Evolutionary conservation across 2,797 vertebrate species (phyloP), one percentile per base, ranked within the genome.

Genomic region (Bovichtus variegatus): DNA sequence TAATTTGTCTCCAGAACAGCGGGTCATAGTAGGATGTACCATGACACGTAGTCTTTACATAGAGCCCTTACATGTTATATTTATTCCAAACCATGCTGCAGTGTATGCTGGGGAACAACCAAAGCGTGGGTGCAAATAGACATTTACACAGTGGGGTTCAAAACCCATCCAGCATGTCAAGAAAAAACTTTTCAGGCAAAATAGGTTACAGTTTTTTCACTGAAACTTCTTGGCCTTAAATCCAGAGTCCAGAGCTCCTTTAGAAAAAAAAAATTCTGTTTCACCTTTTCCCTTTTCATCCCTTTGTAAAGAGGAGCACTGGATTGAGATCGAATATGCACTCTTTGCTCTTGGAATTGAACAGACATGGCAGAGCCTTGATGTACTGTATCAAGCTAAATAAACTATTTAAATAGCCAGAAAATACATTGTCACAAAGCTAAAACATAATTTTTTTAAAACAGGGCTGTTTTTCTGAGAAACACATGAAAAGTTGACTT

Each of bases 1-100:
- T 87, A 78, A 88, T 91, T 88, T 78, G 64, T 90, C 87, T 87
- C 31, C 6, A n/a, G 62, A 81, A 59, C 29, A 66, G 71, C 79
- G 64, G 76, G 51, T 68, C 74, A 19, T 19, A 46, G 60, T 80
- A 82, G 60, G 83, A 82, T 68, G 77, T 66, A n/a, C 43, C 59
- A 47, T 18, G 59, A 57, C 43, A 63, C 44, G 58, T 1, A 58
- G 41, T 76, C 76, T 78, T 53, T 50, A 62, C 72, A 47, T 67
- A 23, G 38, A 67, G 73, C 51, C 47, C 15, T 38, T 50, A 41
- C 31, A 53, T 60, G 61, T 68, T 60, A 1, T 50, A 68, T 78
- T 75, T 76, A 81, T 76, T 75, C 47, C 44, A 84, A 41, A 82
- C 70, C 46, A 21, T 54, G 38, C 38, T 47, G 58, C 61, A 58